Percentiles rank a stretch among this genome's conserved stretches.
These are phyloP conservation scores for Venustoraphidia nigricollis DNA, from an alignment of 2,888 invertebrate species.

Conservation along the genomic window DNA sequence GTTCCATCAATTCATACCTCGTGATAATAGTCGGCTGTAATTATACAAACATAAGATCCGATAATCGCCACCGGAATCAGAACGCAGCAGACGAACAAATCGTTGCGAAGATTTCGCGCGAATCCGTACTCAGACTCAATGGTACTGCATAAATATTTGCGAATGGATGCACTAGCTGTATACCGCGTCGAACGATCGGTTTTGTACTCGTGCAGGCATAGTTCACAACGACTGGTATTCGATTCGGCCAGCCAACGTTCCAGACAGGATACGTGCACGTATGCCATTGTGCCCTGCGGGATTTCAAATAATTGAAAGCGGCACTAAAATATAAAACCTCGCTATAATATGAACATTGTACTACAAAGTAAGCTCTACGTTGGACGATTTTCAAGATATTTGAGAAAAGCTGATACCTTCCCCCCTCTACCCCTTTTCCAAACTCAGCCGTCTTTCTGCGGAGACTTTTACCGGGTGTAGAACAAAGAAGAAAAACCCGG, in stretches of 20 bases:
- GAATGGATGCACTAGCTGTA: constrained; percentile 35
- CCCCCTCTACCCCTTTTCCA: too few relatives aligned
- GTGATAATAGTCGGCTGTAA: constrained; percentile 33
- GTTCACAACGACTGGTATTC: constrained; percentile 52
- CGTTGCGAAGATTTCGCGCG: constrained; percentile 27
- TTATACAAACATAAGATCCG: constrained; percentile 33
- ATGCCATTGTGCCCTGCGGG: constrained; percentile 48
- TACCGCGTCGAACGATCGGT: constrained; percentile 46
- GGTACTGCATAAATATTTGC: constrained; percentile 38
- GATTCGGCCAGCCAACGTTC: constrained; percentile 64
- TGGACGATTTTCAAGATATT: too few relatives aligned
- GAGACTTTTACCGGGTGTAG: too few relatives aligned
- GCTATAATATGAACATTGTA: too few relatives aligned
- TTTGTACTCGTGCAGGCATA: constrained; percentile 52
- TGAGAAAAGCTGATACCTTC: too few relatives aligned
- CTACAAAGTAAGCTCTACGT: too few relatives aligned
- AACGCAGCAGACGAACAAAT: constrained; percentile 36
- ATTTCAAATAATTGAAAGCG: too few relatives aligned
- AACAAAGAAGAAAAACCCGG: too few relatives aligned
- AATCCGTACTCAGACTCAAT: constrained; percentile 20
- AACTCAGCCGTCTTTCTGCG: too few relatives aligned
- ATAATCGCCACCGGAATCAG: constrained; percentile 39
- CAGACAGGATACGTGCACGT: constrained; percentile 55
- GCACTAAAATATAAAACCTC: too few relatives aligned
- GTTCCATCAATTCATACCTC: constrained; percentile 27